Percentiles rank a stretch among this genome's conserved stretches.
Evolutionary conservation across 2,797 vertebrate species (phyloP).

Genomic region (Ctenochaetus hawaiiensis): DNA sequence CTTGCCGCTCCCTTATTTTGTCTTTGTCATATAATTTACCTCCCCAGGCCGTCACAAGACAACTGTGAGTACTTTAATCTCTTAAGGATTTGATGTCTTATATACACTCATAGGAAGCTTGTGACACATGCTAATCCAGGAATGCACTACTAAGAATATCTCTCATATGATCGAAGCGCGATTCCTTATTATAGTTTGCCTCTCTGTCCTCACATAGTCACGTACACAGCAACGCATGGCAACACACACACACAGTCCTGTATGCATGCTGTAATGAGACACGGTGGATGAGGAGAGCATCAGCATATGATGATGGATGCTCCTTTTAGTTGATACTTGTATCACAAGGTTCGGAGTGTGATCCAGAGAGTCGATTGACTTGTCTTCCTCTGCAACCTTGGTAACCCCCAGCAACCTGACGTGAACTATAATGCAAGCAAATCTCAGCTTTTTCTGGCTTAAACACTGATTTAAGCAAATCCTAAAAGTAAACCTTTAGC

Average conservation of each 20-base stretch:
- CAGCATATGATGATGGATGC: constrained; percentile 23
- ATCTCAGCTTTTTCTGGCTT: background rate
- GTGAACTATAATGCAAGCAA: constrained; percentile 2
- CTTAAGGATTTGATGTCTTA: background rate
- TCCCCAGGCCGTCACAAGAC: background rate
- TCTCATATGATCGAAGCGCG: constrained; percentile 64
- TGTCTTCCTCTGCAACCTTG: constrained; percentile 7
- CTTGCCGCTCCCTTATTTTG: background rate
- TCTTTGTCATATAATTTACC: background rate
- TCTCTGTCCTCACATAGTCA: constrained; percentile 26
- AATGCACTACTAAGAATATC: constrained; percentile 54
- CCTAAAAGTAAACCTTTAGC: no score
- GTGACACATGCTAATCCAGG: constrained; percentile 16
- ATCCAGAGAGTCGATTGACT: constrained; percentile 41
- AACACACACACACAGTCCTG: constrained; percentile 7
- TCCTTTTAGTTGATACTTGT: constrained; percentile 53
- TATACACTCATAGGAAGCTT: background rate
- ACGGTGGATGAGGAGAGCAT: constrained; percentile 2
- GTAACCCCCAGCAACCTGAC: constrained; percentile 4
- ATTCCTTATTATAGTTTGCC: constrained; percentile 61
- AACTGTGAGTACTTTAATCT: background rate
- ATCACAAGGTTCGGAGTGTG: constrained; percentile 57
- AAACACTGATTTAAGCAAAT: no score
- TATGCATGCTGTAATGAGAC: constrained; percentile 60
- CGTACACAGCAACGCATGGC: constrained; percentile 24